A percentile compares a stretch with the other conserved stretches of the same genome.
Conservation (phyloP, 2,797 vertebrate species). For the Rachycentron canadum region DNA sequence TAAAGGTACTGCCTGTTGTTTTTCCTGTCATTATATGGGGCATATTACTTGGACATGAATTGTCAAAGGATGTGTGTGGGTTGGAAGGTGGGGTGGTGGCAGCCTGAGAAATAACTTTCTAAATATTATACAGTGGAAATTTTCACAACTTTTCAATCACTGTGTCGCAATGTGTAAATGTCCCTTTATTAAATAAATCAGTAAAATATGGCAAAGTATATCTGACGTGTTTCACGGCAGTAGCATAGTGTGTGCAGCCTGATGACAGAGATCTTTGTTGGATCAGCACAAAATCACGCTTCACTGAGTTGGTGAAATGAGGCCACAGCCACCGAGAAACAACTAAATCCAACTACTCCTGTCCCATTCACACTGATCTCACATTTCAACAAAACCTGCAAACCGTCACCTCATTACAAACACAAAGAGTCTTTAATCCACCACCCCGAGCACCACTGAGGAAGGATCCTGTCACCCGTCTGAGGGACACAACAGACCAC, state of each 20-base stretch:
- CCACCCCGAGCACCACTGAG: neutral
- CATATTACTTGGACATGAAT: constrained; percentile 10
- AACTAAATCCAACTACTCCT: constrained; percentile 17
- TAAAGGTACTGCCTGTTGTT: neutral
- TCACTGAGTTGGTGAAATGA: constrained; percentile 69
- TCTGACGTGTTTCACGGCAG: constrained; percentile 32
- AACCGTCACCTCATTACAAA: constrained; percentile 43
- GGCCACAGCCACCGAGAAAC: constrained; percentile 56
- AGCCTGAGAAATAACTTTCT: constrained; percentile 28
- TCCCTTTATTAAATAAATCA: constrained; percentile 58
- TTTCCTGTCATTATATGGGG: constrained; percentile 5
- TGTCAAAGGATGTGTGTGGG: constrained; percentile 7
- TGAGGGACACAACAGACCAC: neutral
- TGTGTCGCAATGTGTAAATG: constrained; percentile 16
- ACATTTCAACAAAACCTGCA: constrained; percentile 36
- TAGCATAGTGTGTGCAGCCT: constrained; percentile 8
- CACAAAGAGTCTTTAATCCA: constrained; percentile 57
- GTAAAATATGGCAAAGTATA: neutral
- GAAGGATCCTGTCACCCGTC: constrained; percentile 9
- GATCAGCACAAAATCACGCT: constrained; percentile 67
- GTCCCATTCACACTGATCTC: constrained; percentile 17
- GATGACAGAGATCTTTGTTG: constrained; percentile 55
- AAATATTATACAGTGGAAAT: constrained; percentile 14
- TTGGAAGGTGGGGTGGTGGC: neutral
- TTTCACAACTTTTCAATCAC: constrained; percentile 41